A percentile compares a stretch with the other conserved stretches of the same genome.
Conservation (phyloP, 2,113 vertebrate species). For the Archilochus colubris region DNA sequence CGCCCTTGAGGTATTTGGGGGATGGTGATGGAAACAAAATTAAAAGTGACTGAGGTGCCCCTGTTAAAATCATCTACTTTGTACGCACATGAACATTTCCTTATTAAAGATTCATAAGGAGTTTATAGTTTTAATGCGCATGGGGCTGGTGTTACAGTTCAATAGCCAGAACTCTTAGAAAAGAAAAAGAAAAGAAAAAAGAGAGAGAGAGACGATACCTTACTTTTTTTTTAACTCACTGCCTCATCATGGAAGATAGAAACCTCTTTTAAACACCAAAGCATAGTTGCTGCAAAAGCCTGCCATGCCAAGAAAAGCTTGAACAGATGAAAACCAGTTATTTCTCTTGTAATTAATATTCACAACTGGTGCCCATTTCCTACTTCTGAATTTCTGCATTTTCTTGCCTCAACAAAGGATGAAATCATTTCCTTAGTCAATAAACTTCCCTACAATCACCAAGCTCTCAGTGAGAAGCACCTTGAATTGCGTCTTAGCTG, state of each 20-base stretch:
- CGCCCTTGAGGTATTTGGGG: slow-evolving; percentile 63
- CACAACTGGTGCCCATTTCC: not conserved
- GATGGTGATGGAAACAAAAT: slow-evolving; percentile 50
- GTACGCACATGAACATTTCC: not conserved
- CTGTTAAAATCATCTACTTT: slow-evolving; percentile 33
- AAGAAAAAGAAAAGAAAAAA: not conserved
- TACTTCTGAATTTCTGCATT: not conserved
- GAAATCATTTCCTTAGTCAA: not conserved
- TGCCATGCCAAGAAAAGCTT: not conserved
- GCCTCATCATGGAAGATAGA: not conserved
- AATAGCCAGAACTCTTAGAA: slow-evolving; percentile 18
- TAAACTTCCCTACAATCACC: not conserved
- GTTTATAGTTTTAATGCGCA: slow-evolving; percentile 55
- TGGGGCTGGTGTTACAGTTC: slow-evolving; percentile 31
- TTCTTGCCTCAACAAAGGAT: not conserved
- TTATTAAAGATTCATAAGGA: slow-evolving; percentile 62
- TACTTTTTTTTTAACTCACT: not conserved
- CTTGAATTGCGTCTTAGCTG: not conserved
- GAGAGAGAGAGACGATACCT: no score
- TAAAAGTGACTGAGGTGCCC: slow-evolving; percentile 32
- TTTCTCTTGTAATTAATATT: not conserved
- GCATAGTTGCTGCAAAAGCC: not conserved
- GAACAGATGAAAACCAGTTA: not conserved
- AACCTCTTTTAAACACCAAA: not conserved
- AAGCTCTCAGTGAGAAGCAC: not conserved